phyloP scores from a whole-genome alignment of 2,797 vertebrate genomes.

The Epinephelus coioides region DNA sequence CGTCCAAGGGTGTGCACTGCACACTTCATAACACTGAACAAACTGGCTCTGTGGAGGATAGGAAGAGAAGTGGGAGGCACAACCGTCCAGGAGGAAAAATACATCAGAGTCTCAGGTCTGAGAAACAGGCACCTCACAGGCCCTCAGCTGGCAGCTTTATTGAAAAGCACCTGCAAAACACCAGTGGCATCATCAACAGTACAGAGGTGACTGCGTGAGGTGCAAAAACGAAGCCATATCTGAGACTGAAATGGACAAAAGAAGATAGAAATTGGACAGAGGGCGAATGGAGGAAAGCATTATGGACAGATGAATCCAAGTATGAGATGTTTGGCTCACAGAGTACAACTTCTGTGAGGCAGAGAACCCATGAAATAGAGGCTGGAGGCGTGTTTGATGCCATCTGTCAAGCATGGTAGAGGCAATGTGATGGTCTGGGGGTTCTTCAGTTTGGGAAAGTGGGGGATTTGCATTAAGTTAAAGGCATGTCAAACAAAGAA shows the following conservation, averaged over 20 bases:
- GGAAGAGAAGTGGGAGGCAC: conserved; percentile 9
- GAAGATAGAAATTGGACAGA: conserved; percentile 10
- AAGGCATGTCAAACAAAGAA: conserved; percentile 15
- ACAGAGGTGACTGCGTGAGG: background rate
- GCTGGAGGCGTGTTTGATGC: background rate
- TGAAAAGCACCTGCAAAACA: background rate
- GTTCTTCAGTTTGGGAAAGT: conserved; percentile 4
- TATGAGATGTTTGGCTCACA: background rate
- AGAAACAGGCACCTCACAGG: background rate
- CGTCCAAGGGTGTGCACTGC: background rate
- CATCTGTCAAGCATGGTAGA: background rate
- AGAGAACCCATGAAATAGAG: background rate
- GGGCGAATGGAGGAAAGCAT: conserved; percentile 2
- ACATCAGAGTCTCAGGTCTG: background rate
- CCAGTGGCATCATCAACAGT: background rate
- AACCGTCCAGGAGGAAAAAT: background rate
- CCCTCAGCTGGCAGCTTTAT: background rate
- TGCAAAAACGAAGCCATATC: background rate
- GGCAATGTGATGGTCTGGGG: conserved; percentile 14
- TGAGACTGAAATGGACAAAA: background rate
- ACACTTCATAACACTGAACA: background rate
- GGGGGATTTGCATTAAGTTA: conserved; percentile 3
- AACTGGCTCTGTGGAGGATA: background rate
- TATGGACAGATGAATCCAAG: background rate
- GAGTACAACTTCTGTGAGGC: background rate